Base-by-base conservation (phyloP, 1,140 invertebrate species). In the Bacillus rossius region DNA sequence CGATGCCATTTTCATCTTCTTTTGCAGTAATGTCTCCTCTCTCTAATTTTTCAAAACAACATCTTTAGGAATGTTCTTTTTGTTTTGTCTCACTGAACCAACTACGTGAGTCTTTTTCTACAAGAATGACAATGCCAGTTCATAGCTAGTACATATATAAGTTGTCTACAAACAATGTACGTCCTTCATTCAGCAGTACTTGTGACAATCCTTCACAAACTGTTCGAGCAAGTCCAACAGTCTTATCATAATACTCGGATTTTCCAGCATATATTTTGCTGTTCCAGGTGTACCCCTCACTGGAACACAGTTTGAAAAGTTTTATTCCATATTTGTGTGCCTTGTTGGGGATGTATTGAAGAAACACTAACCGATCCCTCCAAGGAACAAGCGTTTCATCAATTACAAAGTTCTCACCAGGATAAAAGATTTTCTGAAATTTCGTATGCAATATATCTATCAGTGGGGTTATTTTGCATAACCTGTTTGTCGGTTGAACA, bases 131-230 rank as follows among this genome's bases (percentile, higher is more conserved):
- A 61, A 50, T 51, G 74, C 71, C 53, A 78, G 64, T 48, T 67
- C 26, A 54, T 76, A 62, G 64, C 74, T 76, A 22, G 68, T 72
- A 60, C 73, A 77, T 65, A 60, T 74, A 77, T 65, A 65, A 75
- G 55, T 68, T 65, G 64, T 69, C 61, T 23, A 56, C 56, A 59
- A 41, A 67, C n/a, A 67, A 8, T 41, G 66, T 68, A 49, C 65
- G 60, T 29, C 65, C 70, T 56, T 61, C 64, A 61, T 67, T 25
- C 8, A 73, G 62, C 25, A 68, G 52, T 20, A 51, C 38, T 51
- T 58, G 19, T 34, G 34, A 57, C 8, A 68, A 60, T 43, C 56
- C 53, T 56, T 66, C 58, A 13, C 64, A 65, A 29, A 66, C 57
- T 42, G 62, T 61, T 49, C 59, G 56, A 40, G 64, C 50, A 38